Percentiles rank a stretch among this genome's conserved stretches.
phyloP scores from a whole-genome alignment of 2,113 vertebrate genomes.

The Columbina picui region DNA sequence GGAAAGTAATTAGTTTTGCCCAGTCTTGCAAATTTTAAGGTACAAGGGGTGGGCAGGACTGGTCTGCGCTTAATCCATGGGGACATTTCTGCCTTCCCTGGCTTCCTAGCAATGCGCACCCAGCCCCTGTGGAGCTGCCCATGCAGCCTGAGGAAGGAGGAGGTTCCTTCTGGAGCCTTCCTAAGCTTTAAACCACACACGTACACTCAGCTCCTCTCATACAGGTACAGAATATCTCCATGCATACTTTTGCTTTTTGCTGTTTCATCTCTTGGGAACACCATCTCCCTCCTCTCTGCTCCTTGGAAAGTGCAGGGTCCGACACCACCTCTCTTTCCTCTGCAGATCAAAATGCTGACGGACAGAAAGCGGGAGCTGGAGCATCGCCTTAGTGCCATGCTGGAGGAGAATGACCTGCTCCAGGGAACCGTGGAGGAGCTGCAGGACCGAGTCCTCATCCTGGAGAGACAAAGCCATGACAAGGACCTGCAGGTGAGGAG shows the following conservation, averaged over 20 bases:
- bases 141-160: background rate
- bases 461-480: slow-evolving; percentile 90
- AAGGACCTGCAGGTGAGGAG: slow-evolving; percentile 91
- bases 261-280: background rate
- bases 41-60: background rate
- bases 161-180: background rate
- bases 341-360: slow-evolving; percentile 95
- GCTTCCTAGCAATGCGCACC: slow-evolving; percentile 48
- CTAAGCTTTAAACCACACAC: background rate
- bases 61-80: background rate
- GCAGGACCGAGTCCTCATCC: slow-evolving; percentile 87
- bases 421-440: slow-evolving; percentile 90
- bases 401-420: slow-evolving; percentile 93
- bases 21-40: background rate
- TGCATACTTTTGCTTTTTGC: background rate
- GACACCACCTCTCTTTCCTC: background rate
- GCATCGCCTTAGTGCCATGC: slow-evolving; percentile 83
- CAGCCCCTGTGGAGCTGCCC: slow-evolving; percentile 8
- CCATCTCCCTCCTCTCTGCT: background rate
- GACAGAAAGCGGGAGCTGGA: slow-evolving; percentile 93
- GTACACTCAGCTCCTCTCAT: background rate
- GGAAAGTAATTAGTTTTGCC: background rate
- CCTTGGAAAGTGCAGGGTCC: background rate
- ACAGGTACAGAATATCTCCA: background rate
- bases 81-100: slow-evolving; percentile 9